A percentile compares a stretch with the other conserved stretches of the same genome.
Evolutionary conservation across 37 sponge, comb jelly and placozoan genomes (phyloP).

Genomic region (Chondrosia reniformis): DNA sequence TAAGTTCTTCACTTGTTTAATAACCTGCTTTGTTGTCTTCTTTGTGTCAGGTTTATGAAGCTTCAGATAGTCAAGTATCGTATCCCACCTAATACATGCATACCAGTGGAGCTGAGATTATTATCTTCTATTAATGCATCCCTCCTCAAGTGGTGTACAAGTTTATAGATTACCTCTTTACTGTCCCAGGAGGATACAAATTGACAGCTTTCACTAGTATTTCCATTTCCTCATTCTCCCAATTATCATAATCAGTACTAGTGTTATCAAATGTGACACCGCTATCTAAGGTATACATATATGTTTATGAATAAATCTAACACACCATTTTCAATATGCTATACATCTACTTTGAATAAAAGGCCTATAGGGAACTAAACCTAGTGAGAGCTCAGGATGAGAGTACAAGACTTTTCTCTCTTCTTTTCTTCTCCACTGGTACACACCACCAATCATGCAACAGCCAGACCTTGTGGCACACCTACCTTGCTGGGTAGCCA

Average conservation of each 20-base stretch:
- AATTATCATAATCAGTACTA: conserved; percentile 3
- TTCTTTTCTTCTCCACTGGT: too few relatives aligned
- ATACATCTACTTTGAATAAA: too few relatives aligned
- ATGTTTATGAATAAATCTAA: too few relatives aligned
- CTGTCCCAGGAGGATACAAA: conserved; percentile 90
- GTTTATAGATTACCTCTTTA: conserved; percentile 40
- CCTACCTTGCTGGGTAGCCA: conserved; percentile 3
- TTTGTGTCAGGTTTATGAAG: conserved; percentile 43
- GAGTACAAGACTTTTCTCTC: too few relatives aligned
- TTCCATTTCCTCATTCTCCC: conserved; percentile 77
- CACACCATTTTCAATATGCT: too few relatives aligned
- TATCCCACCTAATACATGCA: conserved; percentile 56
- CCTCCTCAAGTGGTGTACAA: background rate
- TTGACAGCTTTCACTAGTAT: conserved; percentile 92
- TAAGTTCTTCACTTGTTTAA: conserved; percentile 16
- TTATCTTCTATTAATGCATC: background rate
- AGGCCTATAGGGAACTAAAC: too few relatives aligned
- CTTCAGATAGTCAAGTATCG: conserved; percentile 81
- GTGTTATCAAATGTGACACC: too few relatives aligned
- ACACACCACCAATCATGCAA: too few relatives aligned
- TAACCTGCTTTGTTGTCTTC: conserved; percentile 60
- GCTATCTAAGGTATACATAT: too few relatives aligned
- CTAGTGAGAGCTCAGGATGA: too few relatives aligned
- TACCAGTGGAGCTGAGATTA: background rate
- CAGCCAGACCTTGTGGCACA: too few relatives aligned